These are phyloP conservation scores for Ophion ventricosus DNA, from an alignment of 2,888 invertebrate species.

Conservation along the genomic window DNA sequence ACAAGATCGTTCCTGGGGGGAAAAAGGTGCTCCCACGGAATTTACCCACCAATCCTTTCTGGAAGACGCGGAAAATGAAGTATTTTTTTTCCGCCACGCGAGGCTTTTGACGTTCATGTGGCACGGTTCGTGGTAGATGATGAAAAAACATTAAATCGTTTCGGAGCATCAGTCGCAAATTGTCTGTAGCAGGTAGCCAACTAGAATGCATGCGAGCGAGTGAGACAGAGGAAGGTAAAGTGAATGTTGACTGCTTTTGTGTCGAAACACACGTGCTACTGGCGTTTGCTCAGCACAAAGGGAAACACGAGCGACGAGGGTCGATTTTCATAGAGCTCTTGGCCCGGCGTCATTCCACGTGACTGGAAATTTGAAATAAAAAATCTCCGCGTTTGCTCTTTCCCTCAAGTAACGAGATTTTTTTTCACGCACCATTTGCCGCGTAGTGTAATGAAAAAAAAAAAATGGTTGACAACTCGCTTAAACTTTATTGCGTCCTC, in stretches of 20 bases:
- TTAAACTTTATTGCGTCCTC: constrained; percentile 51
- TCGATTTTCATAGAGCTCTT: constrained; percentile 41
- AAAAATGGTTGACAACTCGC: constrained; percentile 23
- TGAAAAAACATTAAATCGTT: constrained; percentile 50
- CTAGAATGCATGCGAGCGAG: background rate
- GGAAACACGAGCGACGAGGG: constrained; percentile 9
- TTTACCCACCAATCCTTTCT: constrained; percentile 12
- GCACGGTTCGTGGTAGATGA: background rate
- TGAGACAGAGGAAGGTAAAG: background rate
- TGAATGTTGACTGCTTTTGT: constrained; percentile 18
- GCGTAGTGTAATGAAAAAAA: background rate
- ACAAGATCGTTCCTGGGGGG: background rate
- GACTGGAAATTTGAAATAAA: constrained; percentile 24
- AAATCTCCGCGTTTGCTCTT: background rate
- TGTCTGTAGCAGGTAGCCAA: constrained; percentile 42
- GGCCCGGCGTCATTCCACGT: background rate
- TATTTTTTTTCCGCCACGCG: constrained; percentile 9
- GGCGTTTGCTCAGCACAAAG: constrained; percentile 27
- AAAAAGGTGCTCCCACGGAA: constrained; percentile 38
- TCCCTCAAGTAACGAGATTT: background rate
- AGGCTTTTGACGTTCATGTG: constrained; percentile 42
- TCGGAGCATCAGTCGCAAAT: constrained; percentile 43
- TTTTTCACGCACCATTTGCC: background rate
- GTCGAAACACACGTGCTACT: constrained; percentile 43
- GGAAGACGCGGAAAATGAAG: constrained; percentile 7